Percentiles rank a stretch among this genome's conserved stretches.
Conservation (phyloP, 2,888 invertebrate species). For the Pelosia muscerda region DNA sequence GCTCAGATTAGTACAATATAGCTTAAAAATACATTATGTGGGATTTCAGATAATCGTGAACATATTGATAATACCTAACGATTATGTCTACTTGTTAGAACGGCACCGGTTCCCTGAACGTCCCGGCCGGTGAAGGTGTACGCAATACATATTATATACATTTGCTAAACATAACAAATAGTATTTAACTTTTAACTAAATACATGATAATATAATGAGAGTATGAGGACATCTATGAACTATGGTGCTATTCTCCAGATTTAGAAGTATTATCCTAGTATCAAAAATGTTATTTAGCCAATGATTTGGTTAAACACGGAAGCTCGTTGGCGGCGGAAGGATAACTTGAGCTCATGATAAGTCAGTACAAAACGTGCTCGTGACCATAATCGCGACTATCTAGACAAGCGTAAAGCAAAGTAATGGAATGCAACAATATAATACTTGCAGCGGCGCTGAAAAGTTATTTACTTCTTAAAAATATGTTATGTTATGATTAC, state of each 20-base stretch:
- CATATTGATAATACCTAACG: constrained; percentile 23
- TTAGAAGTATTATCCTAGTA: constrained; percentile 16
- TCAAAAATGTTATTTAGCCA: constrained; percentile 16
- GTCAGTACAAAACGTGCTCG: constrained; percentile 27
- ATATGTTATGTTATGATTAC: constrained; percentile 19
- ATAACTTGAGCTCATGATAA: constrained; percentile 53
- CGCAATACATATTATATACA: constrained; percentile 37
- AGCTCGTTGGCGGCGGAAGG: constrained; percentile 51
- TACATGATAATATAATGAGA: neutral
- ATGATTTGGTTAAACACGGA: constrained; percentile 34
- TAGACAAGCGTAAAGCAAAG: constrained; percentile 50
- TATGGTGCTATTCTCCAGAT: constrained; percentile 15
- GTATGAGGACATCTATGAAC: constrained; percentile 4
- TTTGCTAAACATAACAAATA: constrained; percentile 12
- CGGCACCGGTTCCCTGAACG: constrained; percentile 13
- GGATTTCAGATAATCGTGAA: constrained; percentile 24
- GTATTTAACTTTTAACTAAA: constrained; percentile 11
- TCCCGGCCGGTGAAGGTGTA: constrained; percentile 11
- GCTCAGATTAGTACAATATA: constrained; percentile 27
- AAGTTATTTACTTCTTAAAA: constrained; percentile 16
- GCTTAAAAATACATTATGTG: constrained; percentile 26
- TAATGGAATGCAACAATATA: constrained; percentile 55
- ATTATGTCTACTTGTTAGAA: constrained; percentile 22
- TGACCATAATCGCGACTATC: constrained; percentile 20
- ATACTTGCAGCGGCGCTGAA: constrained; percentile 9